Conservation (phyloP, 1,140 invertebrate genomes). For the Listronotus bonariensis region DNA sequence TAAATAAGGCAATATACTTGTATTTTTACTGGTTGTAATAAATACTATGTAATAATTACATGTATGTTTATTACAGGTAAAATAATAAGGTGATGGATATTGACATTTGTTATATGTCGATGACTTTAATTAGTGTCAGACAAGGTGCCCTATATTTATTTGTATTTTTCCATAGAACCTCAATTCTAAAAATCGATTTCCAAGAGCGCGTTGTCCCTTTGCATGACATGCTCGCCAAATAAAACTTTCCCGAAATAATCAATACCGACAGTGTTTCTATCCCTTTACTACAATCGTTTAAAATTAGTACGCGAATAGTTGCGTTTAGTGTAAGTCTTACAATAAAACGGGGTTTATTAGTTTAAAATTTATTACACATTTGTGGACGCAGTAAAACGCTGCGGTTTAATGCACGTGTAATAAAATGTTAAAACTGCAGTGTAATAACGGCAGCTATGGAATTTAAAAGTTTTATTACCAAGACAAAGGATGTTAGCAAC, state of each 20-base stretch:
- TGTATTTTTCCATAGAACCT: constrained; percentile 9
- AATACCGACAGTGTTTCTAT: constrained; percentile 32
- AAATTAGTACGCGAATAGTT: constrained; percentile 7
- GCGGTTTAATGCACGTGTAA: constrained; percentile 3
- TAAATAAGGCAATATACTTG: no score
- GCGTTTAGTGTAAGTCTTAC: constrained; percentile 4
- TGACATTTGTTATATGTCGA: constrained; percentile 20
- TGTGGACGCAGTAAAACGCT: not conserved
- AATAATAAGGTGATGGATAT: not conserved
- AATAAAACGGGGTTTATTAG: no score
- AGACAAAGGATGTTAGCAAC: constrained; percentile 31
- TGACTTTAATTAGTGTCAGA: constrained; percentile 35
- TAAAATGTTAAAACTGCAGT: constrained; percentile 7
- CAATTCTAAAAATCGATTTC: constrained; percentile 20
- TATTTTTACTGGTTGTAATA: no score
- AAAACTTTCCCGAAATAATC: constrained; percentile 44
- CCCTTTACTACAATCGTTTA: constrained; percentile 9
- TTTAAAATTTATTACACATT: no score
- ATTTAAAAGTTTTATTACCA: constrained; percentile 31
- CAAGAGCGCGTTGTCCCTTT: constrained; percentile 6
- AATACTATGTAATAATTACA: not conserved
- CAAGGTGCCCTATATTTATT: no score
- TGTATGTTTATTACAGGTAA: not conserved
- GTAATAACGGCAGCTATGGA: constrained; percentile 29
- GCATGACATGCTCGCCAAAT: constrained; percentile 30